A percentile compares a stretch with the other conserved stretches of the same genome.
Evolutionary conservation across 1,140 invertebrate genomes (phyloP).

Genomic region (Megathymus violae): DNA sequence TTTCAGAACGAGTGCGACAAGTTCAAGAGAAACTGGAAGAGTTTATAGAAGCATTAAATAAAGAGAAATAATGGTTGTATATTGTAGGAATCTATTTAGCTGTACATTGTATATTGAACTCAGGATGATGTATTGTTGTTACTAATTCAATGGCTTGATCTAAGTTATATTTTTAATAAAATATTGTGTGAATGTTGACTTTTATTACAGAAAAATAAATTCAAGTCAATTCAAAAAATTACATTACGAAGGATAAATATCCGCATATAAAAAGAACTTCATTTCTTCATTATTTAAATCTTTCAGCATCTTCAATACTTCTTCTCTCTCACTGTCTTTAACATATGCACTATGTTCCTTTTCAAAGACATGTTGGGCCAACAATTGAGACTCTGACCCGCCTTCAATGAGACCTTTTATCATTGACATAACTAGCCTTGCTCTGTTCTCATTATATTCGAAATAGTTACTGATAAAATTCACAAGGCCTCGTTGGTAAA

Average conservation of each 20-base stretch:
- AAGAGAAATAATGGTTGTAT: constrained; percentile 64
- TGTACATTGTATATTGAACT: constrained; percentile 37
- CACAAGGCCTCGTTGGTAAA: constrained; percentile 46
- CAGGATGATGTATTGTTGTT: constrained; percentile 53
- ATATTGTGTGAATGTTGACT: constrained; percentile 48
- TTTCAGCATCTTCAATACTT: constrained; percentile 40
- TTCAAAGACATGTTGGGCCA: constrained; percentile 40
- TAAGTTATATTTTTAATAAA: constrained; percentile 78
- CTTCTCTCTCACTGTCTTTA: constrained; percentile 12
- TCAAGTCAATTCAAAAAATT: too few species aligned
- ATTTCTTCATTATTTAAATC: constrained; percentile 36
- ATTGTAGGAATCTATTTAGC: constrained; percentile 37
- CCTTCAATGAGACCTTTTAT: constrained; percentile 50
- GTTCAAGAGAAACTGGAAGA: constrained; percentile 99
- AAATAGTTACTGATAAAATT: constrained; percentile 45
- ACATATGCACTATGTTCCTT: constrained; percentile 21
- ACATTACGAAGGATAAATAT: constrained; percentile 15
- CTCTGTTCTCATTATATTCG: constrained; percentile 12
- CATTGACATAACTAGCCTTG: constrained; percentile 39
- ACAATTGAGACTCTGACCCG: constrained; percentile 37
- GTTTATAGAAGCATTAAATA: constrained; percentile 89
- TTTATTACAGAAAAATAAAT: too few species aligned
- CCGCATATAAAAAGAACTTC: constrained; percentile 39
- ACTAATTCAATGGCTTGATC: constrained; percentile 55
- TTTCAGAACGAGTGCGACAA: constrained; percentile 96